Evolutionary conservation across 2,113 vertebrate species (phyloP), one percentile per base, ranked within the genome.

Genomic region (Thermophis baileyi): DNA sequence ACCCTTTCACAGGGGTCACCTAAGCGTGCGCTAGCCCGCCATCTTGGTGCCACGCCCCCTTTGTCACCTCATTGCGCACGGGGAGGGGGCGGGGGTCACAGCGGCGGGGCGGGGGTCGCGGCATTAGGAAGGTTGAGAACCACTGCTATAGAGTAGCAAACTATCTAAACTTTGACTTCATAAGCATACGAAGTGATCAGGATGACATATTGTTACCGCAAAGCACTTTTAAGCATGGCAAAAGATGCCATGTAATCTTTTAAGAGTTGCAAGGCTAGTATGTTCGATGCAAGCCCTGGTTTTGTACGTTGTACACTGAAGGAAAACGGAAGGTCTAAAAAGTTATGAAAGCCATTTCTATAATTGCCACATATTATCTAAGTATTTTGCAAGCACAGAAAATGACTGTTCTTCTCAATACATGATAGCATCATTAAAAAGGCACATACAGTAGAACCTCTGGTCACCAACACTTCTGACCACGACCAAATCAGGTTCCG

Each of bases 171-270:
- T 93, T 95, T 91, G 95, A 89, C 86, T 96, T 96, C 93, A 27
- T n/a, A 35, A 95, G 94, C 89, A 53, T 93, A 93, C 93, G 93
- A 96, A 93, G 94, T 95, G 96, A 95, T 94, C 95, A 96, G 95
- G 92, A 96, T 93, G 91, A 95, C 94, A 95, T 93, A 96, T 93
- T 91, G 91, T 94, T 90, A 95, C 69, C 95, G 95, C 6, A 57
- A 87, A 3, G 46, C 69, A 8, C 27, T 49, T 92, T 54, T 35
- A 85, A 60, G 1, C 8, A 54, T 44, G 93, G 9, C 18, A 22
- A 92, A 0, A 3, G 60, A 87, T 89, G 89, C 11, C 88, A 1
- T 90, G 89, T 0, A 1, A 25, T 27, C 63, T 74, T 24, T 87
- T 86, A 35, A 93, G 35, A 92, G 92, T 20, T 49, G 91, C 93